phyloP scores from a whole-genome alignment of 2,888 invertebrate genomes.

The Stramonita haemastoma region DNA sequence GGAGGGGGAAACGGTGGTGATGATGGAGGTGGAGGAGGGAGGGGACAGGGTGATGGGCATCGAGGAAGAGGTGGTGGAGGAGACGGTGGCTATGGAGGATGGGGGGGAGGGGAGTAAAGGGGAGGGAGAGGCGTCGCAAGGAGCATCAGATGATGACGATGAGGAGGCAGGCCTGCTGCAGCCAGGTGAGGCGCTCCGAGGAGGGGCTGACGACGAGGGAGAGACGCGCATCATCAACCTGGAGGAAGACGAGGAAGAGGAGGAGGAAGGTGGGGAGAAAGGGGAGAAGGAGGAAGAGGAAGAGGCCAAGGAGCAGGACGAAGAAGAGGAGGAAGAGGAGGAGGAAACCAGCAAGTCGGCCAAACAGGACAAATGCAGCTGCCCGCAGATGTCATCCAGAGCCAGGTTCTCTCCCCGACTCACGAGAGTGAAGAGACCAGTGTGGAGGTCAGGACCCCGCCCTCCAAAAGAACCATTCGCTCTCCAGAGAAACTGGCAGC shows the following conservation, averaged over 20 bases:
- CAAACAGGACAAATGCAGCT: slow-evolving; percentile 48
- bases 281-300: slow-evolving; percentile 27
- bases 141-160: slow-evolving; percentile 33
- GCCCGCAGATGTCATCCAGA: slow-evolving; percentile 47
- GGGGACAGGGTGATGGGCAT: slow-evolving; percentile 23
- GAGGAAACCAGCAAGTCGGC: not conserved
- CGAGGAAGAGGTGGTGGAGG: slow-evolving; percentile 37
- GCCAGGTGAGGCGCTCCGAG: slow-evolving; percentile 38
- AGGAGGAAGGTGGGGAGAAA: slow-evolving; percentile 35
- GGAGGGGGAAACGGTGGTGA: slow-evolving; percentile 24
- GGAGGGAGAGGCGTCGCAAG: not conserved
- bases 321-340: slow-evolving; percentile 42
- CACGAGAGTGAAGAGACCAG: slow-evolving; percentile 48
- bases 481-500: slow-evolving; percentile 53
- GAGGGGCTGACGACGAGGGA: slow-evolving; percentile 45
- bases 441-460: slow-evolving; percentile 19
- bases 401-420: slow-evolving; percentile 46
- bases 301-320: slow-evolving; percentile 38
- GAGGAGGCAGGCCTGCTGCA: slow-evolving; percentile 33
- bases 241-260: slow-evolving; percentile 48
- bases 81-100: slow-evolving; percentile 23
- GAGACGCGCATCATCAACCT: slow-evolving; percentile 49
- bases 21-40: slow-evolving; percentile 40
- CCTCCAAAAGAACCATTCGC: slow-evolving; percentile 46
- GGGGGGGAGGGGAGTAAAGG: slow-evolving; percentile 26